Evolutionary conservation across 2,797 vertebrate genomes (phyloP).

Genomic region (Tangara arthus): DNA sequence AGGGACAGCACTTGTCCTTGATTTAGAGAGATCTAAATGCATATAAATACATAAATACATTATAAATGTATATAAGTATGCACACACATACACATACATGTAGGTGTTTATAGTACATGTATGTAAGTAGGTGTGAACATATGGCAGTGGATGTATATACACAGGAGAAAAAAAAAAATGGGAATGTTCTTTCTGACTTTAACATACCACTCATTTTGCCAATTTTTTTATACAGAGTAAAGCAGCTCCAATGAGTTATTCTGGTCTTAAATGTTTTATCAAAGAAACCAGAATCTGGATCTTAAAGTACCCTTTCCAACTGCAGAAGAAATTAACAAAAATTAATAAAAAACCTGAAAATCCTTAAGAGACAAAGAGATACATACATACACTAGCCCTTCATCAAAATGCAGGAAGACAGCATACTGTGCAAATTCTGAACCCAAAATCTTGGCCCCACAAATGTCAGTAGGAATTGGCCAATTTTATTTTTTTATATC

Average conservation of each 20-base stretch:
- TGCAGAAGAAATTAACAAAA: neutral
- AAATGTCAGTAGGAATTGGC: neutral
- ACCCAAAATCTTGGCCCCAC: neutral
- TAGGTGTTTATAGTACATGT: neutral
- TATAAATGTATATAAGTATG: too few relatives aligned
- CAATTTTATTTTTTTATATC: neutral
- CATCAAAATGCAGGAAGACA: neutral
- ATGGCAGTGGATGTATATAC: neutral
- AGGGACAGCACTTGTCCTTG: neutral
- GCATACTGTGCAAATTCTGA: rapidly evolving
- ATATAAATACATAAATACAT: neutral
- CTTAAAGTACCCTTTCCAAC: neutral
- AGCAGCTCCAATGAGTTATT: neutral
- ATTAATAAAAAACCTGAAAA: neutral
- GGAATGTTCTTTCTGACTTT: neutral
- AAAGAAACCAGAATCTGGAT: neutral
- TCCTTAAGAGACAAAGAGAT: neutral
- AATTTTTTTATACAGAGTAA: neutral
- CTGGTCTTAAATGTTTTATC: neutral
- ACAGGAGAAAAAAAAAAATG: neutral
- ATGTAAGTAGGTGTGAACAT: neutral
- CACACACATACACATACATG: neutral
- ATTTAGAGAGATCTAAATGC: neutral
- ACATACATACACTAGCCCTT: neutral
- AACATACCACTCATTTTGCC: neutral